These are phyloP conservation scores for Sinelater perroti DNA, from an alignment of 2,888 invertebrate species.

Conservation along the genomic window DNA sequence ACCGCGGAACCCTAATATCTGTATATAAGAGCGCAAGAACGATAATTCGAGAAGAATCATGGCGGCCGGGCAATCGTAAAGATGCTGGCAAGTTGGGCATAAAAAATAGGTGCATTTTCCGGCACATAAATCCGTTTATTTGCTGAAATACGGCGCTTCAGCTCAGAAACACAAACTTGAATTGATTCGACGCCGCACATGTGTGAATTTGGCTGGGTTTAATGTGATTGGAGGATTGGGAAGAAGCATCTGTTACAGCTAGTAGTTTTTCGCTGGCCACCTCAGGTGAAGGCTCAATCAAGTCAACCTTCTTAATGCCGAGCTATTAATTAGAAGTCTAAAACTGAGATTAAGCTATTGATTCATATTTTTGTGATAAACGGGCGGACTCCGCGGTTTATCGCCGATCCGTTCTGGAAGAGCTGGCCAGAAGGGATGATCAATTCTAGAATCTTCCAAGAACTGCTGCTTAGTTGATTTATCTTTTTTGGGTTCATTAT, in stretches of 20 bases:
- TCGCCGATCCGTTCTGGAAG: slow-evolving; percentile 3
- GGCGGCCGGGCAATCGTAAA: slow-evolving; percentile 20
- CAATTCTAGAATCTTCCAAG: slow-evolving; percentile 13
- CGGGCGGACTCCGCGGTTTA: neutral
- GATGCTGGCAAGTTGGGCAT: slow-evolving; percentile 22
- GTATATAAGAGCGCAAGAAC: neutral
- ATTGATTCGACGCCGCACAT: slow-evolving; percentile 29
- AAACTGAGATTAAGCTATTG: slow-evolving; percentile 13
- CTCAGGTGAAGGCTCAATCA: too few species aligned
- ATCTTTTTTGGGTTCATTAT: slow-evolving; percentile 21
- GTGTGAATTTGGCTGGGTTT: slow-evolving; percentile 25
- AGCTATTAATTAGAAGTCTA: slow-evolving; percentile 12
- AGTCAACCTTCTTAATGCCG: too few species aligned
- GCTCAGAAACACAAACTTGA: slow-evolving; percentile 28
- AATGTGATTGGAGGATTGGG: slow-evolving; percentile 14
- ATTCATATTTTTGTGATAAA: slow-evolving; percentile 13
- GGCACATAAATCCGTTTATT: slow-evolving; percentile 29
- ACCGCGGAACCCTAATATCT: too few species aligned
- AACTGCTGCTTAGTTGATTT: slow-evolving; percentile 3
- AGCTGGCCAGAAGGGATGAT: slow-evolving; percentile 3
- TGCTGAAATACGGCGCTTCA: slow-evolving; percentile 22
- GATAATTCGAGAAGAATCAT: slow-evolving; percentile 6
- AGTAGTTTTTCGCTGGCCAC: slow-evolving; percentile 17
- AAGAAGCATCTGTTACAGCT: slow-evolving; percentile 19
- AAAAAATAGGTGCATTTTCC: slow-evolving; percentile 27